Base-by-base conservation (phyloP, 2,113 vertebrate genomes). In the Holacanthus passer region DNA sequence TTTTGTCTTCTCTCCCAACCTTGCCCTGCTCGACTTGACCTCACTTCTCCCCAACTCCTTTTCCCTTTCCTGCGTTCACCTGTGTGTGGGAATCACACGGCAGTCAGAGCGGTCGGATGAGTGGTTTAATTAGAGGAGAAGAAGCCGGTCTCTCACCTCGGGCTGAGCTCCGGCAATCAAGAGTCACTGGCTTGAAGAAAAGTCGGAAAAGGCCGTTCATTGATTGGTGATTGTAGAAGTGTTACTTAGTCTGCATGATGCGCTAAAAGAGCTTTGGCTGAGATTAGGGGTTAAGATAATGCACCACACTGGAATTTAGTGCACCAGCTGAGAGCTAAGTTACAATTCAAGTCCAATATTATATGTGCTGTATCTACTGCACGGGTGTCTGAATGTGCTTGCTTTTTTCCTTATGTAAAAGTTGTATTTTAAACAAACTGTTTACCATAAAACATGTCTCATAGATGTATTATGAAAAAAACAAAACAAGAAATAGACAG, bases 41-140 rank as follows among this genome's bases (percentile, higher is more conserved):
- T 84, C 10, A 1, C 69, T 10, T 53, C 69, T 74, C 24, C n/a
- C 48, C 12, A 24, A 27, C 65, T 79, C 71, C 24, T 27, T 66
- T 59, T 63, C 20, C 22, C 16, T 35, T 32, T 71, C 50, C 41
- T 74, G 82, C 74, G 68, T 83, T 52, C 60, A 64, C 66, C 70
- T 31, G 62, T 52, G 73, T 87, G 83, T 87, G 88, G 90, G 89
- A 87, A 80, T 85, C 56, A 63, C 65, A 62, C 29, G 60, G 72
- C 89, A 88, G 82, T 88, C 91, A 82, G 72, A 77, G 43, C 22
- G 22, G 56, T 74, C 37, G 79, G 66, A 87, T 80, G 83, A 89
- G 81, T 65, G 83, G 69, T 87, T 87, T 93, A 91, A 92, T 94
- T 91, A 93, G 84, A 86, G 75, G 84, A 87, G 75, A 71, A 62